phyloP scores from a whole-genome alignment of 2,797 vertebrate species.

The Echeneis naucrates region DNA sequence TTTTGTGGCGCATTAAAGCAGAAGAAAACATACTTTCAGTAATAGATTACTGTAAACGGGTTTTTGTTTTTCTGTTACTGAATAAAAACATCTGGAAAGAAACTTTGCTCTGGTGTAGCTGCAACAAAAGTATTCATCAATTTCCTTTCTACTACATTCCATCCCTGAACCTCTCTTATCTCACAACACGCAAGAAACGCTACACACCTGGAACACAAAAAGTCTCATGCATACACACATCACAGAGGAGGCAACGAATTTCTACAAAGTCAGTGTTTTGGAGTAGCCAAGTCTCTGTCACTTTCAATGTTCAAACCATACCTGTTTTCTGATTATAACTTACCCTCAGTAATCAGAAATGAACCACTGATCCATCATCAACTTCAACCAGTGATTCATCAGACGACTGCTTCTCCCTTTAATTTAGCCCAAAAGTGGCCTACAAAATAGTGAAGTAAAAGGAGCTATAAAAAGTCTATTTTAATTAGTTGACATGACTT shows the following conservation, averaged over 20 bases:
- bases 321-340: constrained; percentile 10
- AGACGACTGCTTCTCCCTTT: background rate
- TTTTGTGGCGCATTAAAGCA: background rate
- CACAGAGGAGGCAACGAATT: background rate
- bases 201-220: constrained; percentile 13
- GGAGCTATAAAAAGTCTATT: background rate
- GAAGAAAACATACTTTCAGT: background rate
- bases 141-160: constrained; percentile 52
- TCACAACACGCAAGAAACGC: background rate
- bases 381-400: constrained; percentile 32
- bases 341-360: constrained; percentile 17
- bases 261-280: background rate
- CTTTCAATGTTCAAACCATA: constrained; percentile 19
- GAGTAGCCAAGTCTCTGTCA: constrained; percentile 1
- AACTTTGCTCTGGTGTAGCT: constrained; percentile 5
- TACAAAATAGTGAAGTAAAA: background rate
- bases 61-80: background rate
- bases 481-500: background rate
- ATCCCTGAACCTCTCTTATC: constrained; percentile 16
- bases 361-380: constrained; percentile 14
- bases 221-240: background rate
- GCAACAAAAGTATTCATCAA: constrained; percentile 42
- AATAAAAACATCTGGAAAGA: constrained; percentile 26
- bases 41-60: no score
- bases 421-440: background rate